Conservation (phyloP, 2,113 vertebrate genomes). For the Scalopus aquaticus region DNA sequence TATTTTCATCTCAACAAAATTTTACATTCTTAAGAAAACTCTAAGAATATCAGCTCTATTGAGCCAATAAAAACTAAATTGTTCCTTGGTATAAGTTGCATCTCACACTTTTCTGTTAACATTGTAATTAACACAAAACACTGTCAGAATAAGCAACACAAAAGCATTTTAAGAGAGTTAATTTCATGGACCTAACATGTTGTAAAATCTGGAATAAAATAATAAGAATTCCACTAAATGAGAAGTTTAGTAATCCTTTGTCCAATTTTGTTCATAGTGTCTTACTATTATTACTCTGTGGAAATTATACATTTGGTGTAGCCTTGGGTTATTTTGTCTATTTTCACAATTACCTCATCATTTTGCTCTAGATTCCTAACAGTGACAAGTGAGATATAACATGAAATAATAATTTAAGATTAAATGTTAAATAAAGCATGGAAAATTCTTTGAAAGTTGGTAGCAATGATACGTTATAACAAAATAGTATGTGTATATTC, state of each 20-base stretch:
- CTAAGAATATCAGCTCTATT: neutral
- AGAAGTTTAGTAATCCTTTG: neutral
- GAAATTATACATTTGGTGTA: neutral
- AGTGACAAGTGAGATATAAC: neutral
- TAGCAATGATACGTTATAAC: neutral
- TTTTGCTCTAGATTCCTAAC: neutral
- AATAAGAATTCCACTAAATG: neutral
- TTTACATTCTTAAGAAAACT: neutral
- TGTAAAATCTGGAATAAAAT: neutral
- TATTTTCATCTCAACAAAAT: neutral
- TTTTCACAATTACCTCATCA: neutral
- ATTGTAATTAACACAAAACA: neutral
- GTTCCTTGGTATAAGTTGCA: neutral
- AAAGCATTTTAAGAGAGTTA: neutral
- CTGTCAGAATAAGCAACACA: neutral
- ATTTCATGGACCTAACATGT: neutral
- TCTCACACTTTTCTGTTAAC: neutral
- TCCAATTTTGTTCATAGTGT: neutral
- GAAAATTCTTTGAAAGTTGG: neutral
- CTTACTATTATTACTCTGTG: neutral
- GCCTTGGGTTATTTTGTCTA: neutral
- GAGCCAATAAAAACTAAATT: neutral
- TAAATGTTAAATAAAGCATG: neutral
- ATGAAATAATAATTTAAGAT: conserved; percentile 32
- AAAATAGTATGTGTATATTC: neutral